Base-by-base conservation (phyloP, 2,888 invertebrate species). In the Drosophila aldrichi region DNA sequence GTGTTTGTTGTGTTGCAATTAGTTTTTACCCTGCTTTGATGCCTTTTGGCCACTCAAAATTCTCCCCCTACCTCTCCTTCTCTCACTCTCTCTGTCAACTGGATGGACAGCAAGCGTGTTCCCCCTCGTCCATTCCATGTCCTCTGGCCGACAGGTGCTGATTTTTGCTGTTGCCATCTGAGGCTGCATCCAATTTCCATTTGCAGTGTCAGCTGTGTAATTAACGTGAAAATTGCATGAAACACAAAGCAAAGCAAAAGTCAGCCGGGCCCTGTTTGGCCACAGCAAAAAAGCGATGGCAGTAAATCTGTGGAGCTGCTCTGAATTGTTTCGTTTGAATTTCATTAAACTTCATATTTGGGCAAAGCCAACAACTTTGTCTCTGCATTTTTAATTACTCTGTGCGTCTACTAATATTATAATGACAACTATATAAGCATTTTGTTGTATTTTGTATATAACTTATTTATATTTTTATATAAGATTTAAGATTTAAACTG, bases 41-140 rank as follows among this genome's bases (percentile, higher is more conserved):
- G 84, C 89, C 89, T 89, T 89, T 87, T 87, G 79, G 84, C 77
- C 89, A 89, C 84, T 84, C 79, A 72, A 81, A 83, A 84, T 69
- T 79, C 48, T 49, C 46, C 32, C 1, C 9, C 3, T 32, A 9
- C 2, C 9, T 32, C 32, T 32, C 32, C 0, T 5, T 25, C 25
- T 32, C 29, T 32, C 29, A 9, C 9, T 8, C 29, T 0, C 29
- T 8, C 54, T 54, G 52, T 71, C 61, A 66, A 86, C 81, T 81
- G 70, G 79, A 86, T 79, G 89, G 81, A 78, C 83, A 68, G 68
- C 62, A 64, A 65, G 54, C 69, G 73, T 51, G 51, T 32, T 32
- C 18, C 51, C 29, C 41, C 40, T 1, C 25, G 9, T 16, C 16
- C 44, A 16, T 0, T 0, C 22, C 25, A 16, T 6, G 36, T 20